These are phyloP conservation scores for Stenopsyche tienmushanensis DNA, from an alignment of 1,140 invertebrate species.

Conservation along the genomic window DNA sequence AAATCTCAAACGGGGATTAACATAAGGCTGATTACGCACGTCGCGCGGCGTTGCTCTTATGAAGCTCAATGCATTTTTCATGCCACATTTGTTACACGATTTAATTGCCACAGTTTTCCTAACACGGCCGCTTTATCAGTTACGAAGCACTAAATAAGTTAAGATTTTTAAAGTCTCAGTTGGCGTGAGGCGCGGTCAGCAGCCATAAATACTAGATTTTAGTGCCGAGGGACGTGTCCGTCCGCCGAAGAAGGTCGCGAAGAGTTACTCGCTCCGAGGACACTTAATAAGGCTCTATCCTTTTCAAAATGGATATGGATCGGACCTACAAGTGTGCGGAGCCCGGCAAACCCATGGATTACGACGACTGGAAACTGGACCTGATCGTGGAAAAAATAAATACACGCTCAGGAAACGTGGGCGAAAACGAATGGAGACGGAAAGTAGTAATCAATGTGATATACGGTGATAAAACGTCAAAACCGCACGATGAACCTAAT, in stretches of 20 bases:
- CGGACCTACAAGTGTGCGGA: too few relatives aligned
- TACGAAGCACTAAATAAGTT: conserved; percentile 33
- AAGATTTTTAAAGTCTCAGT: conserved; percentile 29
- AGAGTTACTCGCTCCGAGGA: neutral
- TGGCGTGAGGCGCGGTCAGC: conserved; percentile 4
- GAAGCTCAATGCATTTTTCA: conserved; percentile 19
- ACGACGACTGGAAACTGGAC: neutral
- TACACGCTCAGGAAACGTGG: too few relatives aligned
- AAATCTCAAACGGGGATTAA: too few relatives aligned
- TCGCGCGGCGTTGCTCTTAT: neutral
- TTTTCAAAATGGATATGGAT: conserved; percentile 7
- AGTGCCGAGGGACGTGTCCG: neutral
- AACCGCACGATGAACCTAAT: too few relatives aligned
- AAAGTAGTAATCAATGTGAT: conserved; percentile 38
- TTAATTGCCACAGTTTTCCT: conserved; percentile 37
- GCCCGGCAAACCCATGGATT: too few relatives aligned
- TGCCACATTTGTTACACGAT: conserved; percentile 31
- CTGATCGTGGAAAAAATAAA: too few relatives aligned
- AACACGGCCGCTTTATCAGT: conserved; percentile 28
- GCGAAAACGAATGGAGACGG: conserved; percentile 39
- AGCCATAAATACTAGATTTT: conserved; percentile 23
- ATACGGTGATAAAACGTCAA: conserved; percentile 31
- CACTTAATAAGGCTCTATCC: conserved; percentile 20
- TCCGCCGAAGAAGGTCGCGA: conserved; percentile 2
- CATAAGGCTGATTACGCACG: too few relatives aligned